Base-by-base conservation (phyloP, 2,113 vertebrate species). In the Engystomops pustulosus region DNA sequence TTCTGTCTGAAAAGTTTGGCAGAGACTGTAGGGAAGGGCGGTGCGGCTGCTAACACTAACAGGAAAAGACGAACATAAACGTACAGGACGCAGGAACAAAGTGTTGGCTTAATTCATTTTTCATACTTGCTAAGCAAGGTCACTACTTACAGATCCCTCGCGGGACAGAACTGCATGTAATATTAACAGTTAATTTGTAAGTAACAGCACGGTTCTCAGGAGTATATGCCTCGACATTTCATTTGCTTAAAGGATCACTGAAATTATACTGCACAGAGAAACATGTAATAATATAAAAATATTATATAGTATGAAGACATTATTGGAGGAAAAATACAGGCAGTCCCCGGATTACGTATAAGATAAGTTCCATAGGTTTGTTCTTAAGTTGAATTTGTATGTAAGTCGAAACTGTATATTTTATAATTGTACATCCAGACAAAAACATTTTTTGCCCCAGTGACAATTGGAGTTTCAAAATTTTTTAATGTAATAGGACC, bases 11-110 rank as follows among this genome's bases (percentile, higher is more conserved):
- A 34, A 49, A 23, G 25, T 68, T 68, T 67, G 79, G 60, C 79
- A 80, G 60, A 36, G 23, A 20, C 8, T 69, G 25, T 27, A 34
- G 41, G 60, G 18, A 68, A 34, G 58, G 58, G 62, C 18, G 41
- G 15, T 49, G 38, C 30, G 45, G 32, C 44, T 81, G 65, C 79
- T 81, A 53, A 81, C 62, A 51, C 79, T 81, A 81, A 81, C 79
- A 81, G 79, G 79, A 81, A 81, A 81, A 41, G 65, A 68, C 68
- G 34, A 34, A 81, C 67, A 70, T 81, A 81, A 81, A 81, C 20
- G 47, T 38, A 55, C 79, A 36, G 79, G 62, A 25, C 41, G 27
- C 60, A 67, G 58, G 74, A 68, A 81, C 71, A 49, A n/a, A 10
- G 79, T 65, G 69, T 67, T 75, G 58, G 75, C 65, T 70, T 44